A percentile compares a stretch with the other conserved stretches of the same genome.
phyloP scores from a whole-genome alignment of 2,888 invertebrate genomes.

The Epirrhoe alternata region DNA sequence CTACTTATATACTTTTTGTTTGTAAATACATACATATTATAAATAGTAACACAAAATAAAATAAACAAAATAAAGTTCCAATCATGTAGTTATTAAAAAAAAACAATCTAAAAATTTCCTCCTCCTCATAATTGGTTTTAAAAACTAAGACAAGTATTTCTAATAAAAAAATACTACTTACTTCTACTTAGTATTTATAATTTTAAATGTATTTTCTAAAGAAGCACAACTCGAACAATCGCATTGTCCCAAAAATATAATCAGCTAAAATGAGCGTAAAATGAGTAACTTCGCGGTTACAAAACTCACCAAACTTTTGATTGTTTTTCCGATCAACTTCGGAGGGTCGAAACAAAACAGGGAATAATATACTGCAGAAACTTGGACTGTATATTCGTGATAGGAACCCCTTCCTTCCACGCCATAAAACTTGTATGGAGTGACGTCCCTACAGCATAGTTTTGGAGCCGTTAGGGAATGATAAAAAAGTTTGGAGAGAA shows the following conservation, averaged over 20 bases:
- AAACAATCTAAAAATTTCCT: too few species aligned
- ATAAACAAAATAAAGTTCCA: too few species aligned
- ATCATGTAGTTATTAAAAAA: too few species aligned
- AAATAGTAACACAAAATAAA: too few species aligned
- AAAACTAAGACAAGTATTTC: too few species aligned
- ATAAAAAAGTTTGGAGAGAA: constrained; percentile 65
- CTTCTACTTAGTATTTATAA: neutral
- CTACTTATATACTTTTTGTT: too few species aligned
- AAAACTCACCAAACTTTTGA: constrained; percentile 41
- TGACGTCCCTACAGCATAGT: constrained; percentile 76
- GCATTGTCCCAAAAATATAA: constrained; percentile 25
- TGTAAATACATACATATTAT: too few species aligned
- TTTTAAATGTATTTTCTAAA: neutral
- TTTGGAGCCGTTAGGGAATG: constrained; percentile 65
- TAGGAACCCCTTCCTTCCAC: constrained; percentile 79
- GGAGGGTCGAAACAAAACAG: constrained; percentile 44
- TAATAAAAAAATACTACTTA: too few species aligned
- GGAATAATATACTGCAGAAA: constrained; percentile 62
- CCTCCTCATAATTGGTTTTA: neutral
- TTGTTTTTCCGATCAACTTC: constrained; percentile 43
- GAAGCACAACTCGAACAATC: constrained; percentile 6
- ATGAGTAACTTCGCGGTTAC: constrained; percentile 38
- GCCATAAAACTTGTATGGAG: constrained; percentile 78
- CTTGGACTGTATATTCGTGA: constrained; percentile 72
- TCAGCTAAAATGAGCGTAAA: constrained; percentile 39